Evolutionary conservation across 2,797 vertebrate genomes (phyloP).

Genomic region (Myotis vivesi): DNA sequence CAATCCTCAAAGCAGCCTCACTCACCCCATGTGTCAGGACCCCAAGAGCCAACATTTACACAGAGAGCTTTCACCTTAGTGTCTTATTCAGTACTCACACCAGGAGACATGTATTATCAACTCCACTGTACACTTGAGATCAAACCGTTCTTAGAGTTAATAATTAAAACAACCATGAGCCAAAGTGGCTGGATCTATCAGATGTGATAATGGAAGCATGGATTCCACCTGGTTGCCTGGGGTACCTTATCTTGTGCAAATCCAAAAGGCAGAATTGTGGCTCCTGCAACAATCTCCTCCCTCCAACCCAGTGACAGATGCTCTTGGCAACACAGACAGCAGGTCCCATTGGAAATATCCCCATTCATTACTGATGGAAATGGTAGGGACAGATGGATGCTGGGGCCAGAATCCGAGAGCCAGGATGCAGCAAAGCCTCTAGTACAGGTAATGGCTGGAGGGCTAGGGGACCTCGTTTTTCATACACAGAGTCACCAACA

Average conservation of each 20-base stretch:
- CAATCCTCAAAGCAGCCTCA: neutral
- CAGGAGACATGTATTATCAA: neutral
- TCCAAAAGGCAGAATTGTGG: neutral
- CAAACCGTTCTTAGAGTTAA: slow-evolving; percentile 56
- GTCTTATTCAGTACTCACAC: neutral
- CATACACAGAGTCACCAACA: rapidly evolving
- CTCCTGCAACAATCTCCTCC: neutral
- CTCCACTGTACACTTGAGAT: neutral
- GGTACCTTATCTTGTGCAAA: slow-evolving; percentile 56
- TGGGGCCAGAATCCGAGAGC: neutral
- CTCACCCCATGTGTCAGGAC: neutral
- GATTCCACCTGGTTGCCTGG: neutral
- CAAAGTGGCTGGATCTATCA: neutral
- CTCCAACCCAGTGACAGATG: neutral
- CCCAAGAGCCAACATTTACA: neutral
- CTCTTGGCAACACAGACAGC: neutral
- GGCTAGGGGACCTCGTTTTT: rapidly evolving
- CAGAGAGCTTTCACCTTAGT: neutral
- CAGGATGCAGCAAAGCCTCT: neutral
- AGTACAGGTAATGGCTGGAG: neutral
- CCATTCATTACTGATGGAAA: neutral
- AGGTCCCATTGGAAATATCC: neutral
- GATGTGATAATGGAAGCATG: slow-evolving; percentile 36
- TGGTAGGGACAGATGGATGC: neutral
- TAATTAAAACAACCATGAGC: slow-evolving; percentile 51